A percentile compares a stretch with the other conserved stretches of the same genome.
Evolutionary conservation across 1,140 invertebrate genomes (phyloP).

Genomic region (Catajapyx aquilonaris): DNA sequence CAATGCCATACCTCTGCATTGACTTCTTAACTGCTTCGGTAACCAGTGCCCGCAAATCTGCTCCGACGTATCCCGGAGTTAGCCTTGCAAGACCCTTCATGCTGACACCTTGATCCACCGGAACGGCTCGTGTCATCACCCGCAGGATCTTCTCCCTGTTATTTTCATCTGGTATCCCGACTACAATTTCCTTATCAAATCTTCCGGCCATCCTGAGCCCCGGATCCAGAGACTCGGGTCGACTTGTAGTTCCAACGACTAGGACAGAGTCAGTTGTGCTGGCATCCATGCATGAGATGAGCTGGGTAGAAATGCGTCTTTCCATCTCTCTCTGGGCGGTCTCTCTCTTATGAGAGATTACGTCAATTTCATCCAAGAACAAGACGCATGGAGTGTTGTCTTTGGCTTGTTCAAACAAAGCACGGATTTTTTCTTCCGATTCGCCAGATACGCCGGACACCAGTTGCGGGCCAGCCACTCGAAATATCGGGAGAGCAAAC

Average conservation of each 20-base stretch:
- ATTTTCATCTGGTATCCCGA: slow-evolving; percentile 78
- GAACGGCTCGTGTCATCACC: slow-evolving; percentile 42
- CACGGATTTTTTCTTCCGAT: slow-evolving; percentile 76
- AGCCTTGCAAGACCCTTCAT: slow-evolving; percentile 47
- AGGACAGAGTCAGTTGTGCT: slow-evolving; percentile 31
- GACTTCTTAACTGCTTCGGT: slow-evolving; percentile 71
- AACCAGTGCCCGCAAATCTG: slow-evolving; percentile 70
- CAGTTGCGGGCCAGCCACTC: slow-evolving; percentile 73
- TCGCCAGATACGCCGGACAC: slow-evolving; percentile 89
- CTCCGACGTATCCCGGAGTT: slow-evolving; percentile 93
- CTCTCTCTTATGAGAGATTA: slow-evolving; percentile 65
- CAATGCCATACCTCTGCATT: slow-evolving; percentile 36
- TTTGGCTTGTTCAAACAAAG: slow-evolving; percentile 69
- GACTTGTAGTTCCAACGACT: slow-evolving; percentile 86
- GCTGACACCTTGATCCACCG: slow-evolving; percentile 43
- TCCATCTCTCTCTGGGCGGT: slow-evolving; percentile 88
- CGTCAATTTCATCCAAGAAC: slow-evolving; percentile 90
- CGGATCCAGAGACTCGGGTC: slow-evolving; percentile 80
- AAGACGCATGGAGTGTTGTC: slow-evolving; percentile 55
- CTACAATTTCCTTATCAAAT: slow-evolving; percentile 77
- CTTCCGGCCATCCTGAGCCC: slow-evolving; percentile 75
- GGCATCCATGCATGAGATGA: slow-evolving; percentile 73
- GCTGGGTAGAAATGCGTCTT: slow-evolving; percentile 75
- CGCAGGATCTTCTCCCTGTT: slow-evolving; percentile 52
- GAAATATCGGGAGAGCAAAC: slow-evolving; percentile 47